These are phyloP conservation scores for Magallana ariakensis DNA, from an alignment of 1,140 invertebrate species.

Conservation along the genomic window DNA sequence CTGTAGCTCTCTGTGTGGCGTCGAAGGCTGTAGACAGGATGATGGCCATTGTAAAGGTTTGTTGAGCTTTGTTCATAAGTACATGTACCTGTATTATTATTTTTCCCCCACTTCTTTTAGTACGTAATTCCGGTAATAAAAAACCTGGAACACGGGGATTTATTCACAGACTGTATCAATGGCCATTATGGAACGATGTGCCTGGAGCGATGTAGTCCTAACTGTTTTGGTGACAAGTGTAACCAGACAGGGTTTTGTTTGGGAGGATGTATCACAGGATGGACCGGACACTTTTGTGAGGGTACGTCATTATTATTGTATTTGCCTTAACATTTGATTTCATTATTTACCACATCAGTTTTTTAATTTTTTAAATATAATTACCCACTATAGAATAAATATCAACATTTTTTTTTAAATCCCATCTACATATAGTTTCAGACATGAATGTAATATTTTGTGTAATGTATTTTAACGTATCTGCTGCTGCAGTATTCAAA, in stretches of 20 bases:
- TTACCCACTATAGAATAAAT: too few relatives aligned
- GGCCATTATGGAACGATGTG: neutral
- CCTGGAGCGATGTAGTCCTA: neutral
- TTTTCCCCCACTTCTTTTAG: neutral
- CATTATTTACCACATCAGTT: too few relatives aligned
- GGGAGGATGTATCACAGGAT: neutral
- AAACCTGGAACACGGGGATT: neutral
- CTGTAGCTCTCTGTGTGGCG: neutral
- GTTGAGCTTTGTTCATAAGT: neutral
- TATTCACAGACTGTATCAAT: neutral
- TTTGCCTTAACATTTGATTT: too few relatives aligned
- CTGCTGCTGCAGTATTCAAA: too few relatives aligned
- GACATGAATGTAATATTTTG: too few relatives aligned
- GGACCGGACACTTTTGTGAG: neutral
- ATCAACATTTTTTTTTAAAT: too few relatives aligned
- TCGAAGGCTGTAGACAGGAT: neutral
- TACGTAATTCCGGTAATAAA: neutral
- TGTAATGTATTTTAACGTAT: too few relatives aligned
- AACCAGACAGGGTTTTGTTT: conserved; percentile 9
- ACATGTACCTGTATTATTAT: neutral
- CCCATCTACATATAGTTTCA: too few relatives aligned
- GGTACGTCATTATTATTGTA: neutral
- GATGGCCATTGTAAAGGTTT: neutral
- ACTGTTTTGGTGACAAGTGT: neutral
- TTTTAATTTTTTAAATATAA: too few relatives aligned